Base-by-base conservation (phyloP, 2,113 vertebrate genomes). In the Nannospalax galili region DNA sequence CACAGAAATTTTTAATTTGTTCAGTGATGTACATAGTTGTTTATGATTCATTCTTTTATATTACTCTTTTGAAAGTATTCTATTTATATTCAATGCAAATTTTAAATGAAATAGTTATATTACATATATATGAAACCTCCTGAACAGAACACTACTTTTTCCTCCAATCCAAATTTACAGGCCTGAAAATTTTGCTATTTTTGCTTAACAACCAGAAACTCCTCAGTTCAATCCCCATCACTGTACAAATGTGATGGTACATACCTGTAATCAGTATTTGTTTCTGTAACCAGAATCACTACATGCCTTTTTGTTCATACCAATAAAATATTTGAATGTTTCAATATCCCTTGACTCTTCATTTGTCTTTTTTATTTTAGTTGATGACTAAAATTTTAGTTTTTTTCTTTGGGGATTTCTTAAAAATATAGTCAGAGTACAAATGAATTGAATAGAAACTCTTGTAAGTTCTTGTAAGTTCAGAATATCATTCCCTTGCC, bases 361-460 rank as follows among this genome's bases (percentile, higher is more conserved):
- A 58, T 78, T 93, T 78, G 22, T 2, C 28, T 20, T 81, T 93
- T 92, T 72, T 62, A 20, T 65, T 19, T 95, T 89, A 7, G 24
- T 48, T 10, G 19, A 35, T 84, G 14, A 37, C 28, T 30, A 14
- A 9, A n/a, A n/a, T n/a, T n/a, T n/a, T n/a, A n/a, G n/a, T n/a
- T n/a, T n/a, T n/a, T 5, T 79, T 90, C 35, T 65, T 37, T 91
- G 37, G 85, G 42, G 93, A 42, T 86, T 86, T 73, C 28, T 89
- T 96, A 42, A 58, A 72, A 95, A 88, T 32, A 48, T 88, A 60
- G 15, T 75, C 62, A 69, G 0, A 69, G 70, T 85, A 89, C 14
- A 92, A 65, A 89, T 75, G 62, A 93, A 86, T 84, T 90, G 81
- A 48, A 37, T 35, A 69, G 40, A 35, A 92, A 56, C 15, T 45